Base-by-base conservation (phyloP, 2,797 vertebrate species). In the Pseudomugil gertrudae region DNA sequence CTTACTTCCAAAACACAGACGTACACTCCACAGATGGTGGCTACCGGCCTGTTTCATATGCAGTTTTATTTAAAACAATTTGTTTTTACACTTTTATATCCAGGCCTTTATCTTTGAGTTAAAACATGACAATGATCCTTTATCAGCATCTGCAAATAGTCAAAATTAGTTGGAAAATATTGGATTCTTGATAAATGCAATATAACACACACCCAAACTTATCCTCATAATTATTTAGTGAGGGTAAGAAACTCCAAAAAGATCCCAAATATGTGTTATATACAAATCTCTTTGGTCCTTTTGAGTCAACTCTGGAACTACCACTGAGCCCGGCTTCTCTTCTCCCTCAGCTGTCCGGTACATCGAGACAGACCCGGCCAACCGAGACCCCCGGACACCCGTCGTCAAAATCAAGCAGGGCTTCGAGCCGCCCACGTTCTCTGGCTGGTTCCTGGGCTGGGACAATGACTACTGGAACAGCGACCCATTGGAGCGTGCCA, bases 391-490 rank as follows among this genome's bases (percentile, higher is more conserved):
- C 65, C 87, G 97, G 69, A 99, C 97, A 0, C 95, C 96, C 0
- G 89, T 98, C 51, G 95, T 96, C 0, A 84, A 94, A 0, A 87
- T 99, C 80, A 97, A 96, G 69, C 98, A 99, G 83, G 91, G 94
- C 56, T 95, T 92, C 0, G 98, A 99, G 85, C 98, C 96, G 0
- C 97, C 98, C 0, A 98, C 98, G 5, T 99, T 99, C 78, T 94
- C 94, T 0, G 97, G 98, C 81, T 99, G 98, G 98, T 99, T 99
- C 95, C 92, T 99, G 71, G 97, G 95, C 80, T 99, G 98, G 98
- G 96, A 98, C 1, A 83, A 96, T 0, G 95, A 94, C 64, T 99
- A 98, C 93, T 99, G 98, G 98, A 89, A 89, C 67, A 90, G 92
- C 3, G 96, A 98, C 75, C 98, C 97, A 0, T 85, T 99, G 86